Conservation (phyloP, 2,888 invertebrate genomes). For the Apotomis betuletana region DNA sequence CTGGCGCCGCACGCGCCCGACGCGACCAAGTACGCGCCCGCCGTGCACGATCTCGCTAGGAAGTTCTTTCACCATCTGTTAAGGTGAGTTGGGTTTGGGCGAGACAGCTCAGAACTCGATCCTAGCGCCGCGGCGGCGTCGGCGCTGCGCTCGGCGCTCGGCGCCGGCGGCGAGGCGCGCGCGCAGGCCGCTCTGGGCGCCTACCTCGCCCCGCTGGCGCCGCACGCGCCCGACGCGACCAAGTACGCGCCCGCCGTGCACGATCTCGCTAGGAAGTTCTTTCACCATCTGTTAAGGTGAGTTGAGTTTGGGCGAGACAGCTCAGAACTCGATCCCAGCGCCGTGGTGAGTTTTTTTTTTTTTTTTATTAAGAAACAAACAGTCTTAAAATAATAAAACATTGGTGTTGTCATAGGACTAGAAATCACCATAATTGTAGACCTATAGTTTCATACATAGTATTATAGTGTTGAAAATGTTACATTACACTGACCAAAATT, state of each 20-base stretch:
- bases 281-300: constrained; percentile 92
- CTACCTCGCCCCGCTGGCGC: constrained; percentile 88
- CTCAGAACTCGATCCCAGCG: constrained; percentile 23
- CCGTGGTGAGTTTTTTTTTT: no score
- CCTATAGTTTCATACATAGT: no score
- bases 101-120: no score
- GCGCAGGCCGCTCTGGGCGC: constrained; percentile 91
- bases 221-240: constrained; percentile 87
- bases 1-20: constrained; percentile 86
- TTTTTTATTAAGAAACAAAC: no score
- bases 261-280: constrained; percentile 93
- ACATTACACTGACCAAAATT: no score
- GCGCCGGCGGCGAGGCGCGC: constrained; percentile 73
- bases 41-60: constrained; percentile 91
- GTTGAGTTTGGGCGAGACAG: background rate
- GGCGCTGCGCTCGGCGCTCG: constrained; percentile 53
- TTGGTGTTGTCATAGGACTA: no score
- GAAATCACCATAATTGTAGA: no score
- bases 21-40: constrained; percentile 87
- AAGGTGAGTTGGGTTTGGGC: constrained; percentile 74
- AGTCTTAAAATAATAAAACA: no score
- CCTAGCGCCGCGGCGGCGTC: constrained; percentile 58
- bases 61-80: constrained; percentile 94
- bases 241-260: constrained; percentile 89
- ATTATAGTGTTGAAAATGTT: no score